Base-by-base conservation (phyloP, 35 echinoderm and acorn worm genomes). In the Stichopus chloronotus region DNA sequence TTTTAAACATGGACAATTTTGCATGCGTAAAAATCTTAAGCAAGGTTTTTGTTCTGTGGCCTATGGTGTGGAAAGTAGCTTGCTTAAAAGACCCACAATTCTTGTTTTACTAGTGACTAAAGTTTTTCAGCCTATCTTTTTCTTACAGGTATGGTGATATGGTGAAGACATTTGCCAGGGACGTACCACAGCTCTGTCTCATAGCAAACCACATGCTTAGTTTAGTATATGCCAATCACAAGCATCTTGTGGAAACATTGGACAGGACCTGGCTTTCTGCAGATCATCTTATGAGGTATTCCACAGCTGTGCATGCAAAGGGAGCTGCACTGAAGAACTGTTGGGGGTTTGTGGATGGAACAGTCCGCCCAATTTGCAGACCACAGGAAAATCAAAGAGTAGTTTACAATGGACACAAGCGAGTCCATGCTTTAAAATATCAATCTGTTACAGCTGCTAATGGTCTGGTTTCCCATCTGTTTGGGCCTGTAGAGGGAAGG, bases 331-430 rank as follows among this genome's bases (percentile, higher is more conserved):
- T 95, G 8, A 93, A 22, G 68, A 98, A 98, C 72, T 98, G 96
- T 83, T 95, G 94, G 94, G 96, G 94, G 13, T 98, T 93, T 87
- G 88, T 98, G 5, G 96, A 98, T 90, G 96, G 94, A 7, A 97
- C 94, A 53, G 91, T 95, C 55, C 60, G 92, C 5, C 91, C 94
- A 54, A 94, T 95, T 24, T 91, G 96, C 87, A 78, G 94, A 86
- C 94, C 94, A 0, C 68, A 8, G 13, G 16, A 78, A 13, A 19
- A 92, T 52, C 96, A 98, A 55, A 52, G 86, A 7, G 83, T 94
- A 5, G 59, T 92, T 25, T 94, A 94, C 59, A 98, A 94, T 90
- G 94, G 94, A 6, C 89, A 98, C 63, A 98, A 95, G 54, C n/a
- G 94, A 19, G n/a, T 94, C 4, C 94, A 98, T 88, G n/a, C n/a